These are phyloP conservation scores for Macrochelys suwanniensis DNA, from an alignment of 2,797 vertebrate species.

Conservation along the genomic window DNA sequence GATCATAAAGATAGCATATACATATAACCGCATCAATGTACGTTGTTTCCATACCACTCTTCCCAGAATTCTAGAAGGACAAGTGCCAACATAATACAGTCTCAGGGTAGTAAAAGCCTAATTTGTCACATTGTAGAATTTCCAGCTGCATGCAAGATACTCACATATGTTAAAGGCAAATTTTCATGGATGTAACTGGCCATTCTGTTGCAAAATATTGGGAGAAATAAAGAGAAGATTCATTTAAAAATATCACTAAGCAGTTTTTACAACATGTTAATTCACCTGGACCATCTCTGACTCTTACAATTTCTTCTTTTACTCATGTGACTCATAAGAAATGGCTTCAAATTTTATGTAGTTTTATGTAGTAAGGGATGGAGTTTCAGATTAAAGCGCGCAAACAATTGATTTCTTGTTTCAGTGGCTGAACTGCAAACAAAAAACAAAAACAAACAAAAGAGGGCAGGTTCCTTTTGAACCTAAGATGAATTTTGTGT, in stretches of 20 bases:
- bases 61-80: background rate
- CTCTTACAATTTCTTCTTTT: background rate
- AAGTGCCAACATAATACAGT: background rate
- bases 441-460: no score
- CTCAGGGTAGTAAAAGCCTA: no score
- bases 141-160: no score
- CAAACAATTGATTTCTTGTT: no score
- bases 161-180: no score
- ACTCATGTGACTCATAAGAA: background rate
- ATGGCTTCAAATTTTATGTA: background rate
- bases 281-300: background rate
- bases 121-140: no score
- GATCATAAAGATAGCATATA: no score
- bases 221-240: background rate
- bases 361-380: background rate
- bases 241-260: background rate
- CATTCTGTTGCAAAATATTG: background rate
- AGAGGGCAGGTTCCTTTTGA: background rate
- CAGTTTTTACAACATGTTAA: background rate
- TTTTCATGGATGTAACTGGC: background rate
- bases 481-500: no score
- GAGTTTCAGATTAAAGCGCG: background rate
- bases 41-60: background rate
- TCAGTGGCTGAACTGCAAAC: background rate
- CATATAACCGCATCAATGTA: no score